Conservation (phyloP, 64 coral and sea anemone species). For the Porites lutea region DNA sequence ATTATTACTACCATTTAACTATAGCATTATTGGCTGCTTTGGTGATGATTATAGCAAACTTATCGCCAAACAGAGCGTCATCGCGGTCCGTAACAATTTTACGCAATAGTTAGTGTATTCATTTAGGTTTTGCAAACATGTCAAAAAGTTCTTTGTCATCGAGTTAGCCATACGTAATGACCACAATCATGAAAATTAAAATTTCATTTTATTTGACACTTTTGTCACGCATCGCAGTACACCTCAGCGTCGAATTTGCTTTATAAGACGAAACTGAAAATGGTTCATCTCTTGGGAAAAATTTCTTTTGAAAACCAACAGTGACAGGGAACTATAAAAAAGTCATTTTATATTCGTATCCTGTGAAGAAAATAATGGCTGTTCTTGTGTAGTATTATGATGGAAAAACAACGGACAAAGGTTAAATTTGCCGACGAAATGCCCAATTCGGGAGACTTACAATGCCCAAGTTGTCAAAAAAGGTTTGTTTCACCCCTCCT, state of each 20-base stretch:
- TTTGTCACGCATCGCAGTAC: slow-evolving; percentile 29
- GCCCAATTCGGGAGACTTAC: background rate
- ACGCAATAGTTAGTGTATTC: slow-evolving; percentile 2
- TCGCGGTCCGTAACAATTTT: background rate
- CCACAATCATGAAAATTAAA: background rate
- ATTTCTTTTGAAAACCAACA: background rate
- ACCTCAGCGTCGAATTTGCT: slow-evolving; percentile 21
- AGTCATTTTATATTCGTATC: background rate
- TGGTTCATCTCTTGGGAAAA: background rate
- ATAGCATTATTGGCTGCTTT: too few species aligned
- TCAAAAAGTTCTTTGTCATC: background rate
- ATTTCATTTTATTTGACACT: background rate
- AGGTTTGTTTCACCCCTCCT: slow-evolving; percentile 67
- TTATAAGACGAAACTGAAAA: background rate
- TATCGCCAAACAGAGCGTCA: too few species aligned
- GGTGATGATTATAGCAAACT: too few species aligned
- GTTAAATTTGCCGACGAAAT: slow-evolving; percentile 70
- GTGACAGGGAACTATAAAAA: background rate
- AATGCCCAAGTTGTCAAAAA: slow-evolving; percentile 69
- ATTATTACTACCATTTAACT: too few species aligned
- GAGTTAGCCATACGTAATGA: background rate
- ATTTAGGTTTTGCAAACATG: background rate
- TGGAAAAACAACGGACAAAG: slow-evolving; percentile 57
- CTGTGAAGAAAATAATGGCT: background rate
- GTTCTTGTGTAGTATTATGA: background rate